phyloP scores from a whole-genome alignment of 1,140 invertebrate genomes.

The Aphis craccivora region DNA sequence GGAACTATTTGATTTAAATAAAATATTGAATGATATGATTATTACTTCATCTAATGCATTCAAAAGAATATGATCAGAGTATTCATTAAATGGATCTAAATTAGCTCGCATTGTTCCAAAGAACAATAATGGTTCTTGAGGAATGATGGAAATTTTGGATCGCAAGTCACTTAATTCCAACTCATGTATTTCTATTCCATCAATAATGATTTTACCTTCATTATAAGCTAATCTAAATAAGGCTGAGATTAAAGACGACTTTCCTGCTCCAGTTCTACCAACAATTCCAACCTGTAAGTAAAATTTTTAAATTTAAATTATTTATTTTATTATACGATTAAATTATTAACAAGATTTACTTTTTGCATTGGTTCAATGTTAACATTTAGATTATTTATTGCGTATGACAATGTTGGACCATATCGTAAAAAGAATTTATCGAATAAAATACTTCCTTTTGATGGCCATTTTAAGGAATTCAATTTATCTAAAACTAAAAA shows the following conservation, averaged over 20 bases:
- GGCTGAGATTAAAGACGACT: constrained; percentile 85
- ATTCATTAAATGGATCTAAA: constrained; percentile 60
- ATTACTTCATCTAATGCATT: constrained; percentile 67
- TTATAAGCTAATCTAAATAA: constrained; percentile 77
- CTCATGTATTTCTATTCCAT: constrained; percentile 67
- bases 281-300: constrained; percentile 72
- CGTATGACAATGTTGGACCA: constrained; percentile 64
- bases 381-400: constrained; percentile 69
- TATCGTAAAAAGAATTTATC: constrained; percentile 72
- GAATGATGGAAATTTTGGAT: constrained; percentile 81
- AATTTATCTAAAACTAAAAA: constrained; percentile 65
- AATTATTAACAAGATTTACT: constrained; percentile 61
- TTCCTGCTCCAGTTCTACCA: constrained; percentile 89
- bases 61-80: constrained; percentile 68
- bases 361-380: constrained; percentile 68
- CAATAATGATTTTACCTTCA: constrained; percentile 64
- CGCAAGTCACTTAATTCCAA: constrained; percentile 77
- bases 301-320: constrained; percentile 64
- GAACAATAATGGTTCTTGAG: constrained; percentile 69
- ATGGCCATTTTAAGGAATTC: constrained; percentile 75
- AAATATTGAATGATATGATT: not conserved
- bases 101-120: not conserved
- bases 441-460: constrained; percentile 73
- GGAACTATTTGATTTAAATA: not conserved
- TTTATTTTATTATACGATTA: not conserved